Base-by-base conservation (phyloP, 2,888 invertebrate genomes). In the Poecilobothrus nobilitatus region DNA sequence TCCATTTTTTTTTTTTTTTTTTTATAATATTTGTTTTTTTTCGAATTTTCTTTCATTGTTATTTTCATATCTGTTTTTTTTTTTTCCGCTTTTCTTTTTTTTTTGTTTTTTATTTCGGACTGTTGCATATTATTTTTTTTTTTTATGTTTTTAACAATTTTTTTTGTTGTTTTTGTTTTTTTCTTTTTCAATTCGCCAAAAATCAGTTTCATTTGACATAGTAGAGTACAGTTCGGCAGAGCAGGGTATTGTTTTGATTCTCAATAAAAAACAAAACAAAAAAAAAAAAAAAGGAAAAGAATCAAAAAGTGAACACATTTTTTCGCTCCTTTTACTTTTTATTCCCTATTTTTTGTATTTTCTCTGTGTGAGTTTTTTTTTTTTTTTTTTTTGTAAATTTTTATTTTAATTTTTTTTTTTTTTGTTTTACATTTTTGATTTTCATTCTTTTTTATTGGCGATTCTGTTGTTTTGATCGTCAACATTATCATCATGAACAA, bases 401-500 rank as follows among this genome's bases (percentile, higher is more conserved):
- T 18, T 18, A 53, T 53, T 53, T 53, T 53, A 15, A 3, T 53
- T 53, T 2, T 53, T 53, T 15, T 53, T 1, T 18, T 53, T 53
- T 53, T 53, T 53, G 2, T 53, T 53, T 41, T 41, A 12, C 15
- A 12, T 15, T 41, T 34, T 34, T 34, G 27, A 6, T 21, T 37
- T 62, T 66, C 33, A 9, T 20, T 53, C 64, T 33, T 34, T 21
- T 44, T 69, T 37, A 65, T 69, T 69, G 64, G 63, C 53, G 41
- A 53, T 69, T 69, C 61, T 33, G 53, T 37, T 44, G 44, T 67
- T 64, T 65, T 67, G 67, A 67, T 69, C 65, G 37, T 37, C 7
- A 8, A 5, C 37, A 8, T 37, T 8, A 8, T 37, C 37, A 37
- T 37, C 37, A 10, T 37, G 1, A 37, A 5, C 37, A 8, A 37